Base-by-base conservation (phyloP, 1,140 invertebrate species). In the Drosophila funebris region DNA sequence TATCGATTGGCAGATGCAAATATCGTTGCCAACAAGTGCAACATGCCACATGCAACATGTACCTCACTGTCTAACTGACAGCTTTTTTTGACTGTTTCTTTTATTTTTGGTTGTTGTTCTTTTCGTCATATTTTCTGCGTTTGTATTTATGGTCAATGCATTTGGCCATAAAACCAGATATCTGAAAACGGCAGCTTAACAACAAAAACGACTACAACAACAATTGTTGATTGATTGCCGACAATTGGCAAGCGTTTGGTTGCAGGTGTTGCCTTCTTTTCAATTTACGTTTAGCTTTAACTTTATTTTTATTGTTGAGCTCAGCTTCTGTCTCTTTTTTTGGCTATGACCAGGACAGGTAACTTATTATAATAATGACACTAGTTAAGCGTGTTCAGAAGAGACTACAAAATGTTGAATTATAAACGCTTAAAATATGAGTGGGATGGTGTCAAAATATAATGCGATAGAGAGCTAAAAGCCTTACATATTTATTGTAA, bases 171-270 rank as follows among this genome's bases (percentile, higher is more conserved):
- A 83, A 79, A 57, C 57, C 64, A 73, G 56, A 68, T 46, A 68
- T 72, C 76, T 70, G 66, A 64, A 71, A 77, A 62, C 67, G 57
- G 67, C 77, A 80, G 20, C 61, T 80, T 73, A 81, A 81, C 78
- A 81, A 22, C 44, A 48, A 41, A 36, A 41, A 18, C 43, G 18
- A 24, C 43, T n/a, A 46, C 43, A 46, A 27, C 22, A 24, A 56
- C 71, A 76, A 70, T 83, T 69, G 66, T 66, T 88, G 83, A 88
- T 87, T 87, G 83, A 87, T 87, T 87, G 75, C 69, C 82, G 67
- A 88, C 83, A 73, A 88, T 88, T 75, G 66, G 60, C 62, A 64
- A 71, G 48, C 63, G 41, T 62, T 76, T 70, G 66, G 24, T 33
- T 73, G 80, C 82, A 78, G 78, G 63, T 87, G 70, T 85, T 74